These are phyloP conservation scores for Origma solitaria DNA, from an alignment of 2,113 vertebrate genomes.

Conservation along the genomic window DNA sequence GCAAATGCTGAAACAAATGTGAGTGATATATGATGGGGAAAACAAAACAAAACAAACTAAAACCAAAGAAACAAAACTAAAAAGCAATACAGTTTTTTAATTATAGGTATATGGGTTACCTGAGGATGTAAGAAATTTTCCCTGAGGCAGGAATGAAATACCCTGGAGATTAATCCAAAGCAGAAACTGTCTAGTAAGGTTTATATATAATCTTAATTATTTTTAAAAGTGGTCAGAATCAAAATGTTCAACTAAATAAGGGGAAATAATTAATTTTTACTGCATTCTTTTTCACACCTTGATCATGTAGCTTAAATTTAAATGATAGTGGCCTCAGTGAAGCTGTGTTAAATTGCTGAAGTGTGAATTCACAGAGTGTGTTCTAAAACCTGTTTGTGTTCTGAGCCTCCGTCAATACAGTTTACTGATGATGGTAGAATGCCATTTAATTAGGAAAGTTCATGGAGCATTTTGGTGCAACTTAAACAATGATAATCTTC, in stretches of 20 bases:
- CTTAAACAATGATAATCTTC: not conserved
- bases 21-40: not conserved
- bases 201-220: not conserved
- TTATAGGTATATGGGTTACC: not conserved
- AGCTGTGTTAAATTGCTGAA: not conserved
- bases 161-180: not conserved
- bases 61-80: not conserved
- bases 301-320: not conserved
- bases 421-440: not conserved
- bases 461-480: not conserved
- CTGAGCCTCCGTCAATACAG: not conserved
- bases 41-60: not conserved
- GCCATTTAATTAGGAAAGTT: not conserved
- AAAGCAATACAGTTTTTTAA: fast-evolving
- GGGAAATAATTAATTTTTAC: not conserved
- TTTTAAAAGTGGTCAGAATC: not conserved
- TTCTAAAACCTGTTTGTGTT: not conserved
- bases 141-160: not conserved
- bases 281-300: not conserved
- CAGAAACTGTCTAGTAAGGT: not conserved
- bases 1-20: not conserved
- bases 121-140: not conserved
- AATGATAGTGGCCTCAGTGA: not conserved
- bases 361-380: not conserved
- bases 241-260: not conserved